Evolutionary conservation across 1,140 invertebrate genomes (phyloP).

Genomic region (Tetraneura akinire): DNA sequence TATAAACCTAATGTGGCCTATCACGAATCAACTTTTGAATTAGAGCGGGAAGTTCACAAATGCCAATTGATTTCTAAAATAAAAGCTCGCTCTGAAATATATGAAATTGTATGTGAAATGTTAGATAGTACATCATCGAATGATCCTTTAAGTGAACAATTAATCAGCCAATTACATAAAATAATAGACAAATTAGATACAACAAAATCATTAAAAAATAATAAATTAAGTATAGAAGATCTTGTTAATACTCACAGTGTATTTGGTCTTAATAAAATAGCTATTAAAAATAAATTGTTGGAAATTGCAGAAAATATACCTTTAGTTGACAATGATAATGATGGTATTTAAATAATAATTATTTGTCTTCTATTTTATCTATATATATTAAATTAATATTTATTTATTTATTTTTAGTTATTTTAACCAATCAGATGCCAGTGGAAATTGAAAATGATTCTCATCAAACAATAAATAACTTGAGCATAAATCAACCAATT

Average conservation of each 20-base stretch:
- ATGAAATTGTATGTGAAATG: neutral
- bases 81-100: slow-evolving; percentile 18
- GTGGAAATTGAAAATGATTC: slow-evolving; percentile 26
- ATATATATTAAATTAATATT: neutral
- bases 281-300: slow-evolving; percentile 7
- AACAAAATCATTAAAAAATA: neutral
- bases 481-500: neutral
- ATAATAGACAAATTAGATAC: neutral
- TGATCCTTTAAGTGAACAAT: neutral
- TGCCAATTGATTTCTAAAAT: slow-evolving; percentile 12
- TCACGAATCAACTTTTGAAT: slow-evolving; percentile 6
- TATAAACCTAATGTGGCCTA: slow-evolving; percentile 18
- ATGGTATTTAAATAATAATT: neutral
- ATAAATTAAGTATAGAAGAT: neutral
- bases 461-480: neutral
- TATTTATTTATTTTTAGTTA: neutral
- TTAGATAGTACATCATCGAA: neutral
- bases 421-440: neutral
- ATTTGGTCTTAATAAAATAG: neutral
- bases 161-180: neutral
- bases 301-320: slow-evolving; percentile 19
- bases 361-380: neutral
- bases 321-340: neutral
- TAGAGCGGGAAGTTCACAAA: slow-evolving; percentile 12
- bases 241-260: slow-evolving; percentile 16